phyloP scores from a whole-genome alignment of 2,888 invertebrate genomes.

The Orthonychiurus folsomi region DNA sequence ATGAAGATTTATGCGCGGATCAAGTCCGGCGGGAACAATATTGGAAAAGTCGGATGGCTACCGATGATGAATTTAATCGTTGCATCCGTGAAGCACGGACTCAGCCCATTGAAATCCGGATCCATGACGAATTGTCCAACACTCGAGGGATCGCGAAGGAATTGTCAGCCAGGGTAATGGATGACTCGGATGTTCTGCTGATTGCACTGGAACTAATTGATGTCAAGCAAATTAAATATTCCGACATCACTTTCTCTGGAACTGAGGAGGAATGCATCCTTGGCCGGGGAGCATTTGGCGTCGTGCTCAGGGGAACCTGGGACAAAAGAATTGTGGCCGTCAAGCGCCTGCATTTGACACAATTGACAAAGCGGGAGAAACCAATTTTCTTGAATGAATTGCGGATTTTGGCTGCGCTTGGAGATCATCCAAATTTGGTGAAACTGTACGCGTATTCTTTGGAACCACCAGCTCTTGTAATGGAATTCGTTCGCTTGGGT shows the following conservation, averaged over 20 bases:
- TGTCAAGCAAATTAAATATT: not conserved
- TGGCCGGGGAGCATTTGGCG: conserved; percentile 14
- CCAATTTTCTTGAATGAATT: conserved; percentile 13
- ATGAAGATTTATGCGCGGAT: not conserved
- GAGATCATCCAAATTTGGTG: conserved; percentile 18
- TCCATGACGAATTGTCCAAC: no score
- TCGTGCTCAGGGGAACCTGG: conserved; percentile 9
- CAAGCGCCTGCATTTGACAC: conserved; percentile 14
- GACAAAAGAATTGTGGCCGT: conserved; percentile 11
- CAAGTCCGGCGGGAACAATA: not conserved
- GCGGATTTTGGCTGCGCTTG: conserved; percentile 15
- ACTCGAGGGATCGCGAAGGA: no score
- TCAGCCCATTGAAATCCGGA: no score
- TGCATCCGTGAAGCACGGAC: no score
- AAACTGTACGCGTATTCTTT: conserved; percentile 12
- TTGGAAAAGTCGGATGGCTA: not conserved
- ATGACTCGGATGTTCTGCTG: no score
- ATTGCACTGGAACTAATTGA: not conserved
- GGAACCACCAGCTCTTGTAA: conserved; percentile 11
- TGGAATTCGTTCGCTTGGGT: conserved; percentile 20
- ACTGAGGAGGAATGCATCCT: not conserved
- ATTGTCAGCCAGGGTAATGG: no score
- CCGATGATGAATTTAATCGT: no score
- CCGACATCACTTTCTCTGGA: not conserved
- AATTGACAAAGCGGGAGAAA: conserved; percentile 12